Evolutionary conservation across 1,140 invertebrate species (phyloP).

Genomic region (Xylocopa sonorina): DNA sequence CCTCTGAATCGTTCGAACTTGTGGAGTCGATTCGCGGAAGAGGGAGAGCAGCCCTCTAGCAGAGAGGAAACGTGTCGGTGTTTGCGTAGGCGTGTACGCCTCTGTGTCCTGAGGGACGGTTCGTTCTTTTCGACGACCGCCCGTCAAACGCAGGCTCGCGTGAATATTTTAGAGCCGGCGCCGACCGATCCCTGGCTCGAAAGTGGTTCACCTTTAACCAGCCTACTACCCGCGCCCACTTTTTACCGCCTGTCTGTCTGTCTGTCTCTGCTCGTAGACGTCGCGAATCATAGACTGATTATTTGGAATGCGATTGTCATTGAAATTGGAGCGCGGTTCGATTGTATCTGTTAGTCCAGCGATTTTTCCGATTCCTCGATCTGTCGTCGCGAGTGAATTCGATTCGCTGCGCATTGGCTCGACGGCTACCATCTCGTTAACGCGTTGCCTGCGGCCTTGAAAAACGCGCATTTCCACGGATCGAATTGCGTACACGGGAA

Average conservation of each 20-base stretch:
- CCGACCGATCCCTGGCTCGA: constrained; percentile 18
- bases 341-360: no score
- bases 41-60: constrained; percentile 42
- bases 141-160: constrained; percentile 68
- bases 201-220: constrained; percentile 57
- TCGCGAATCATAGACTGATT: no score
- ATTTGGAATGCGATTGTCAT: no score
- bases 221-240: neutral
- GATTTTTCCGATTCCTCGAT: neutral
- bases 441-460: neutral
- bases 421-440: no score
- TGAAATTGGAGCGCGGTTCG: no score
- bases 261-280: no score
- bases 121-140: constrained; percentile 47
- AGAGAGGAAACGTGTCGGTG: constrained; percentile 39
- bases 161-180: constrained; percentile 64
- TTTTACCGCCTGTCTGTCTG: neutral
- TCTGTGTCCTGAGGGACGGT: constrained; percentile 44
- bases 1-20: constrained; percentile 38
- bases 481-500: constrained; percentile 25
- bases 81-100: constrained; percentile 43
- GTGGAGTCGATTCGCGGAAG: neutral
- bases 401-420: no score
- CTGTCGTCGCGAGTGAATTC: neutral
- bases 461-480: neutral